These are phyloP conservation scores for Neolamprologus fasciatus DNA, from an alignment of 2,113 vertebrate genomes.

Conservation along the genomic window DNA sequence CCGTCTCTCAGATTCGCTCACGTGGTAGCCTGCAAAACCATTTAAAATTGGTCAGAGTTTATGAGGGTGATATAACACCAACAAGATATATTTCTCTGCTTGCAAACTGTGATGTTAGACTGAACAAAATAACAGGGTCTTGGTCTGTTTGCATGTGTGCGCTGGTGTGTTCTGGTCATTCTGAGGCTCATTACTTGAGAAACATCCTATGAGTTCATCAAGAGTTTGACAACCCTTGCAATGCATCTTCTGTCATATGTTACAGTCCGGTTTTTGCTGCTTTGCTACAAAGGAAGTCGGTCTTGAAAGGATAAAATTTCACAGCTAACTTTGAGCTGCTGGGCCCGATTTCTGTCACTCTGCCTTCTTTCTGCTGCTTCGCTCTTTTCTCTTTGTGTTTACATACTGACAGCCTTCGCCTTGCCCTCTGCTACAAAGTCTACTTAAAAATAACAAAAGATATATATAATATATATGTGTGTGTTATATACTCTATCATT, in stretches of 20 bases:
- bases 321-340: not conserved
- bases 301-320: not conserved
- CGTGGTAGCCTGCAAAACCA: not conserved
- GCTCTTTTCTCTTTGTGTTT: not conserved
- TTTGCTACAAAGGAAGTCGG: not conserved
- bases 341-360: not conserved
- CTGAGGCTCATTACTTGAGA: slow-evolving; percentile 9
- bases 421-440: not conserved
- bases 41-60: slow-evolving; percentile 6
- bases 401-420: not conserved
- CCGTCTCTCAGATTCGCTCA: not conserved
- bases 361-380: not conserved
- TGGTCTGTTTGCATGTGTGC: not conserved
- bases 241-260: not conserved
- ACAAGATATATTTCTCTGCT: not conserved
- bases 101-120: not conserved
- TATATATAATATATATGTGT: not conserved
- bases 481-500: not conserved
- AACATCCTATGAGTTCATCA: not conserved
- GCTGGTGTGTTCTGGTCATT: not conserved
- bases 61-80: not conserved
- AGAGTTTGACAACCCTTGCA: not conserved
- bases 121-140: not conserved
- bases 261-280: not conserved
- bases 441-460: not conserved